Conservation (phyloP, 2,888 invertebrate genomes). For the Temnothorax rugatulus region DNA sequence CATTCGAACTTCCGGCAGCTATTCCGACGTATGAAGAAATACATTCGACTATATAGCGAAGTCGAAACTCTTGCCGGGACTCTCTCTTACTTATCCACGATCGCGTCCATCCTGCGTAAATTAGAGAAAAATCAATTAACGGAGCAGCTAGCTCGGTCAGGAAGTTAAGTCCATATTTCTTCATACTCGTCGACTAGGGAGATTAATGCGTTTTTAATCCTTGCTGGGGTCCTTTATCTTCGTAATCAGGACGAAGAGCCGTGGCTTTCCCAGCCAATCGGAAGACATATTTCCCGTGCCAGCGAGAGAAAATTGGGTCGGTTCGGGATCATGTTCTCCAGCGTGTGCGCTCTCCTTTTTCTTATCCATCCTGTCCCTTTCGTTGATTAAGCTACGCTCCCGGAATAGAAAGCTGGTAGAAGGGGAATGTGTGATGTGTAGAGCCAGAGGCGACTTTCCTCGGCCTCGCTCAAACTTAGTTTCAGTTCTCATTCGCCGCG, state of each 20-base stretch:
- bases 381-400: slow-evolving; percentile 58
- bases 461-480: slow-evolving; percentile 21
- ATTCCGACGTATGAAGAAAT: slow-evolving; percentile 9
- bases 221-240: not conserved
- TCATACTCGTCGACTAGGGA: not conserved
- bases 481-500: slow-evolving; percentile 20
- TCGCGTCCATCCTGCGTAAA: not conserved
- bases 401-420: slow-evolving; percentile 48
- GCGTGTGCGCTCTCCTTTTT: slow-evolving; percentile 35
- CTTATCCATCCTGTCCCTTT: slow-evolving; percentile 41
- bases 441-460: slow-evolving; percentile 15
- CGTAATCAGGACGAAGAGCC: slow-evolving; percentile 6
- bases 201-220: slow-evolving; percentile 42
- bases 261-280: slow-evolving; percentile 16
- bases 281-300: slow-evolving; percentile 45
- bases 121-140: slow-evolving; percentile 22
- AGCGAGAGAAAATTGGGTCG: slow-evolving; percentile 56
- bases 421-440: slow-evolving; percentile 17
- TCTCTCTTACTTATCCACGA: not conserved
- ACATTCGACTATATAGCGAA: not conserved
- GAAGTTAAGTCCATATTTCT: not conserved
- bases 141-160: not conserved
- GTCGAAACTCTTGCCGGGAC: slow-evolving; percentile 16
- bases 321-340: slow-evolving; percentile 50
- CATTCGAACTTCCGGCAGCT: slow-evolving; percentile 16